phyloP scores from a whole-genome alignment of 2,113 vertebrate genomes.

The Corythornis madagascariensis region DNA sequence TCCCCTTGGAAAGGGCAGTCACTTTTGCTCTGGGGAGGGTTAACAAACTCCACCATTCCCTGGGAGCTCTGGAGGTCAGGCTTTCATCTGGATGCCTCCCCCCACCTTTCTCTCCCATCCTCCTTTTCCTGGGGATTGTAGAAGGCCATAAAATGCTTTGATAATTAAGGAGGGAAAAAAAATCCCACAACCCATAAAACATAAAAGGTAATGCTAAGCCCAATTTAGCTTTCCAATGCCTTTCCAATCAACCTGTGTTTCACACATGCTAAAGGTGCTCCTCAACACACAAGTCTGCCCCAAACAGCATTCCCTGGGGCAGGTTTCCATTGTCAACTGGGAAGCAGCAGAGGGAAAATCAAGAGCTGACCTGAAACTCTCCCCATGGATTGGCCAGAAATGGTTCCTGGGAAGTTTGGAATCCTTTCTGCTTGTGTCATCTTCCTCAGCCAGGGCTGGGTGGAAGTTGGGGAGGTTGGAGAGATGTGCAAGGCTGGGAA shows the following conservation, averaged over 20 bases:
- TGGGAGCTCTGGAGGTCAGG: conserved; percentile 58
- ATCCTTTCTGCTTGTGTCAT: not conserved
- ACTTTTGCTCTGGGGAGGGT: conserved; percentile 37
- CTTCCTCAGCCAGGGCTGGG: not conserved
- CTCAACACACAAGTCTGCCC: conserved; percentile 4
- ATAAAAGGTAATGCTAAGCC: conserved; percentile 66
- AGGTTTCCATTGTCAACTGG: conserved; percentile 16
- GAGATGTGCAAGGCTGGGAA: not conserved
- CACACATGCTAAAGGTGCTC: conserved; percentile 6
- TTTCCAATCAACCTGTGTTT: conserved; percentile 45
- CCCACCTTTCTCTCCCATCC: not conserved
- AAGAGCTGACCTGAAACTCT: conserved; percentile 1
- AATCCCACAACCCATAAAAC: conserved; percentile 71
- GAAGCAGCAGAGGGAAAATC: not conserved
- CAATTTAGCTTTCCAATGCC: conserved; percentile 57
- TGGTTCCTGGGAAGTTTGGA: not conserved
- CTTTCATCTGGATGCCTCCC: conserved; percentile 66
- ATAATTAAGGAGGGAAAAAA: conserved; percentile 73
- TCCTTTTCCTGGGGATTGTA: conserved; percentile 58
- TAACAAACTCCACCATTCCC: conserved; percentile 38
- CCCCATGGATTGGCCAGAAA: not conserved
- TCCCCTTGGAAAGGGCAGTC: conserved; percentile 50
- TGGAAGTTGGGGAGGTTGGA: not conserved
- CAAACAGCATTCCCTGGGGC: not conserved
- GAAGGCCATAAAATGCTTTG: conserved; percentile 73